Conservation (phyloP, 2,113 vertebrate species). For the Ranitomeya variabilis region DNA sequence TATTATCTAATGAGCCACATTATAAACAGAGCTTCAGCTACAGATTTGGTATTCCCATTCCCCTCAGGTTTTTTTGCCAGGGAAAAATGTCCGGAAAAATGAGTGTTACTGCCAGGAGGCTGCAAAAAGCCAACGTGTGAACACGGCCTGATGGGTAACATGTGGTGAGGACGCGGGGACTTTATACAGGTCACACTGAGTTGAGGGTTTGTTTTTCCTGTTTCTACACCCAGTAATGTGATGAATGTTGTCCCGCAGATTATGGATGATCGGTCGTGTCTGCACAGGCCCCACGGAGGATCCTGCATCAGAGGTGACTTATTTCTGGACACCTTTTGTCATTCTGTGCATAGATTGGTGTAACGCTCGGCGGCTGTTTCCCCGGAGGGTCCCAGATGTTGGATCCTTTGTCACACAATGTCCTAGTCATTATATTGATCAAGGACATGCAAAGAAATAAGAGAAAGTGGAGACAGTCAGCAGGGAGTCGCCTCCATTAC, state of each 20-base stretch:
- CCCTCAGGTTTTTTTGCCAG: no score
- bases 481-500: not conserved
- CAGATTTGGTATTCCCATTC: no score
- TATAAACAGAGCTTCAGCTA: no score
- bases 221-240: not conserved
- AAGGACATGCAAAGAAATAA: not conserved
- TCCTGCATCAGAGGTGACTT: not conserved
- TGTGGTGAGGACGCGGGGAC: no score
- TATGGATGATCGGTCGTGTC: not conserved
- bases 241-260: conserved; percentile 10
- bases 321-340: not conserved
- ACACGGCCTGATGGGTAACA: no score
- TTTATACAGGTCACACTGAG: no score
- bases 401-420: not conserved
- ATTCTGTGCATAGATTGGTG: not conserved
- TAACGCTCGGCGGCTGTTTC: not conserved
- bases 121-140: no score
- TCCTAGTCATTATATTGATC: not conserved
- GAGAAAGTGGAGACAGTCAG: not conserved
- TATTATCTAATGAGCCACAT: no score
- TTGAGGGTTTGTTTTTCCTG: not conserved
- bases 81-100: no score
- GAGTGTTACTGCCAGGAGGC: no score
- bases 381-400: not conserved
- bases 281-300: not conserved